Base-by-base conservation (phyloP, 2,797 vertebrate species). In the Lacerta agilis region DNA sequence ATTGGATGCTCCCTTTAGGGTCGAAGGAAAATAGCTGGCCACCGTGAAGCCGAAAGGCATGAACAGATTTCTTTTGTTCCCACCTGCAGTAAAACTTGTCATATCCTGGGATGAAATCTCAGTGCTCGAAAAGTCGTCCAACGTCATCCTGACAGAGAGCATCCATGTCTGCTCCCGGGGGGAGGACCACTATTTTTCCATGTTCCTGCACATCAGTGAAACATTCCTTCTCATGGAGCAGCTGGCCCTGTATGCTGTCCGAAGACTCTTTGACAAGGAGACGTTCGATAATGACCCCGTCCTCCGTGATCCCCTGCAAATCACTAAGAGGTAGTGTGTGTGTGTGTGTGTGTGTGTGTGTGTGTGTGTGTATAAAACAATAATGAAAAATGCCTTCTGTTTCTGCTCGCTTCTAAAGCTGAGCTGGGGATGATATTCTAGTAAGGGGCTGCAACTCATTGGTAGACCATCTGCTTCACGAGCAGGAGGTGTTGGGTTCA, bases 181-280 rank as follows among this genome's bases (percentile, higher is more conserved):
- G 66, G 98, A 99, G 82, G 97, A 98, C 91, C 98, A 99, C 95
- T 99, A 98, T 96, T 99, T 99, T 96, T 99, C 99, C 83, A 99
- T 99, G 99, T 97, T 99, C 93, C 92, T 99, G 94, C 98, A 98
- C 94, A 98, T 99, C 45, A 98, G 96, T 69, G 98, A 99, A 96
- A 99, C 99, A 0, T 99, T 98, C 43, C 95, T 98, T 80, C 98
- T 99, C 86, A 99, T 99, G 99, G 98, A 99, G 90, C 98, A 99
- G 95, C 96, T 99, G 91, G 98, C 99, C 2, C 97, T 98, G 94
- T 99, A 98, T 94, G 97, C 98, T 79, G 96, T 99, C 93, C 97
- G 97, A 89, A 98, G 99, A 45, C 98, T 99, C 91, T 99, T 99
- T 90, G 99, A 99, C 95, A 99, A 99, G 94, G 99, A 99, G 94